Evolutionary conservation across 2,113 vertebrate genomes (phyloP).

Genomic region (Ictalurus furcatus): DNA sequence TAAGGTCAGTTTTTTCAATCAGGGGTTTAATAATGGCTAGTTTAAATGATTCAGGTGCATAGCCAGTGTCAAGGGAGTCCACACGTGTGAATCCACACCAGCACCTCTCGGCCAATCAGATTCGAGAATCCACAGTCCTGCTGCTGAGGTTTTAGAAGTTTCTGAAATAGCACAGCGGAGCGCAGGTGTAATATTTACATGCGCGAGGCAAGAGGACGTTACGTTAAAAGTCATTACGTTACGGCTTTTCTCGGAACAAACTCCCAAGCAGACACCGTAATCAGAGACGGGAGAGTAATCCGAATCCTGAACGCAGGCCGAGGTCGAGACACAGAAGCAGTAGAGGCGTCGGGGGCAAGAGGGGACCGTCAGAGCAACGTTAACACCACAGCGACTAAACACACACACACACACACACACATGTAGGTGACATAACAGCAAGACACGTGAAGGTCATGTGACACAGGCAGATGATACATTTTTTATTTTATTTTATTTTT

Average conservation of each 20-base stretch:
- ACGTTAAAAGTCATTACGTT: background rate
- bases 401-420: background rate
- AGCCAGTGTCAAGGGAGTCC: too few species aligned
- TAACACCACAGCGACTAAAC: slow-evolving; percentile 16
- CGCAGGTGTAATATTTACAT: background rate
- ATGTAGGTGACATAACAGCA: background rate
- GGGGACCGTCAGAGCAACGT: background rate
- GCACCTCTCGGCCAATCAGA: background rate
- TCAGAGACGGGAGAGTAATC: background rate
- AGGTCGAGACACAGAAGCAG: background rate
- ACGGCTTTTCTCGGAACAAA: background rate
- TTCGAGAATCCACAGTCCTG: background rate
- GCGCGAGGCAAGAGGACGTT: background rate
- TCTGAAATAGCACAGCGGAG: background rate
- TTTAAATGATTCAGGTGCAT: too few species aligned
- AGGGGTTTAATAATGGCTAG: too few species aligned
- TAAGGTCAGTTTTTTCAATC: too few species aligned
- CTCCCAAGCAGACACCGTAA: background rate
- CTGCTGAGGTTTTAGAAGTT: background rate
- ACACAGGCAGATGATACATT: background rate
- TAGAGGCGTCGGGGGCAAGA: background rate
- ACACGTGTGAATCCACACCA: too few species aligned
- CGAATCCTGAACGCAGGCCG: background rate
- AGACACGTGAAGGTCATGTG: background rate
- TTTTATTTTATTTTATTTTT: too few species aligned